Percentiles rank a stretch among this genome's conserved stretches.
Conservation (phyloP, 2,888 invertebrate species). For the Acronicta aceris region DNA sequence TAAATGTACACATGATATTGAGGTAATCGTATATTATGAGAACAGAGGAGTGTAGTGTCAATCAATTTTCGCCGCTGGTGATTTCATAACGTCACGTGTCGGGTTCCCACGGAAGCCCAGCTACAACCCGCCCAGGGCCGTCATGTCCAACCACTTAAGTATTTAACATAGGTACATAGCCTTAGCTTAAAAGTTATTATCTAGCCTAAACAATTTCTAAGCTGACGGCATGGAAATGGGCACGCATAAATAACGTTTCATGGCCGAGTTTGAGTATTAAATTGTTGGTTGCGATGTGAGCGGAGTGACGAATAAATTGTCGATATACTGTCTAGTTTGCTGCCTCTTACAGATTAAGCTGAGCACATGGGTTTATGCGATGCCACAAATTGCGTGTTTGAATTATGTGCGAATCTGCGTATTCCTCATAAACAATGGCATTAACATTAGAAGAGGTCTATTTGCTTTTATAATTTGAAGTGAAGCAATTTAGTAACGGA, state of each 20-base stretch:
- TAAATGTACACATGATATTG: conserved; percentile 44
- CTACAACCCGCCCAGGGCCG: conserved; percentile 83
- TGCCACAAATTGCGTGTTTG: conserved; percentile 31
- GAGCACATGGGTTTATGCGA: conserved; percentile 39
- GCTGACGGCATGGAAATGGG: conserved; percentile 84
- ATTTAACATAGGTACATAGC: conserved; percentile 85
- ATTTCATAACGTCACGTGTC: conserved; percentile 86
- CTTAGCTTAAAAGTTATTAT: conserved; percentile 87
- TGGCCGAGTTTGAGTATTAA: conserved; percentile 77
- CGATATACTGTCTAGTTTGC: conserved; percentile 63
- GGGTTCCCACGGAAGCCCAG: conserved; percentile 87
- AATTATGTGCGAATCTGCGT: conserved; percentile 44
- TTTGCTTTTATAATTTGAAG: conserved; percentile 38
- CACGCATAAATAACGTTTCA: conserved; percentile 84
- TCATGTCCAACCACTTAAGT: conserved; percentile 88
- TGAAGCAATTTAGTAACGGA: conserved; percentile 32
- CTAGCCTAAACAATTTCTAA: conserved; percentile 86
- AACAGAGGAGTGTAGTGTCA: conserved; percentile 72
- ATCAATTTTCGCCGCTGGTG: conserved; percentile 86
- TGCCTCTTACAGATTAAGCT: conserved; percentile 58
- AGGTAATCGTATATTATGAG: conserved; percentile 60
- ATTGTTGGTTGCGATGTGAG: conserved; percentile 72
- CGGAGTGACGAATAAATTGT: conserved; percentile 71
- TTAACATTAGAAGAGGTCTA: conserved; percentile 15
- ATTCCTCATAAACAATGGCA: conserved; percentile 23